Percentiles rank a stretch among this genome's conserved stretches.
These are phyloP conservation scores for Schizopygopsis pylzovi DNA, from an alignment of 2,797 vertebrate genomes.

Conservation along the genomic window DNA sequence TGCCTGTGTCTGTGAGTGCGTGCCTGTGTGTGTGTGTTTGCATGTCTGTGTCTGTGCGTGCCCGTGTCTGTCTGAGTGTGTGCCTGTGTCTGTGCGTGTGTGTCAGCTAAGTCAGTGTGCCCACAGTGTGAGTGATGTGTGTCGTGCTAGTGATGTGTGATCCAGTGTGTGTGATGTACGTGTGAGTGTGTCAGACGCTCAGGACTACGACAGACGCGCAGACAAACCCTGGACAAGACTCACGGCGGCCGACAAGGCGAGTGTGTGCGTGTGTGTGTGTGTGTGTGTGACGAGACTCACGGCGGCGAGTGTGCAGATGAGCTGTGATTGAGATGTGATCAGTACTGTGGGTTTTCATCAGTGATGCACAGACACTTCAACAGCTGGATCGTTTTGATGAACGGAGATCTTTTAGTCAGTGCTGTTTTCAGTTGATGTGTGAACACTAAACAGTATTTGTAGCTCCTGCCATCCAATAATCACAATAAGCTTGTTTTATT, in stretches of 20 bases:
- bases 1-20: too few species aligned
- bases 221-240: constrained; percentile 89
- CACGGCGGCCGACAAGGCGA: too few species aligned
- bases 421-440: not conserved
- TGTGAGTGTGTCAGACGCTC: constrained; percentile 95
- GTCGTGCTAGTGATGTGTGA: constrained; percentile 96
- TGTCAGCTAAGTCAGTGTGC: constrained; percentile 93
- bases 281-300: too few species aligned
- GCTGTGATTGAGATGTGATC: too few species aligned
- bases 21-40: constrained; percentile 48
- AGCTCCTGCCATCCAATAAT: not conserved
- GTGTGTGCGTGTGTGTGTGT: too few species aligned
- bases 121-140: constrained; percentile 95
- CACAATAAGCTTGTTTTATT: too few species aligned
- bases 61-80: not conserved
- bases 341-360: too few species aligned
- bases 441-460: not conserved
- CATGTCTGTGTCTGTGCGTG: too few species aligned
- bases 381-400: too few species aligned
- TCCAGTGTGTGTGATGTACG: constrained; percentile 97
- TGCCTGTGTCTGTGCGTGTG: not conserved
- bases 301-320: too few species aligned
- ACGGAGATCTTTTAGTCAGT: not conserved
- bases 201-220: constrained; percentile 94
- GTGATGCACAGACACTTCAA: too few species aligned